Evolutionary conservation across 2,113 vertebrate genomes (phyloP).

Genomic region (Terrapene triunguis): DNA sequence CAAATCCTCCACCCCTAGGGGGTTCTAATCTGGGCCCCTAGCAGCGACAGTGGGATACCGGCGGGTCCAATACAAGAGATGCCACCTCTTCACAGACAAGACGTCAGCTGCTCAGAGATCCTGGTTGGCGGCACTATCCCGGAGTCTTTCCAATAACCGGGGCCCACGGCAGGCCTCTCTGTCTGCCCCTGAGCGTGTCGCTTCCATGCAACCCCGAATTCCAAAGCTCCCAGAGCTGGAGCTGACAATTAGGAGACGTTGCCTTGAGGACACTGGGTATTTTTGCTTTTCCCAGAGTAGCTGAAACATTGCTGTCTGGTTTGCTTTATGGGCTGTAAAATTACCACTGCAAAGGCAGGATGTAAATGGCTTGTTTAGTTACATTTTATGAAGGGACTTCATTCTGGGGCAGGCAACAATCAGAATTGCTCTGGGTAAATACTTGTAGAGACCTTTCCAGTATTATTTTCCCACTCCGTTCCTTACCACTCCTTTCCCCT

Average conservation of each 20-base stretch:
- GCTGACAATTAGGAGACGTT: background rate
- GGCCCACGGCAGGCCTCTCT: background rate
- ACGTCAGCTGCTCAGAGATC: background rate
- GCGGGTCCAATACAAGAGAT: background rate
- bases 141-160: background rate
- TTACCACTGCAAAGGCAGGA: background rate
- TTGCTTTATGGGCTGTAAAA: background rate
- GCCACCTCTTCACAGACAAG: background rate
- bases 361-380: background rate
- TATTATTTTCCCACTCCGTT: background rate
- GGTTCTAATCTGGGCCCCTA: background rate
- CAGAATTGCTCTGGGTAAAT: background rate
- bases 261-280: background rate
- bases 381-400: background rate
- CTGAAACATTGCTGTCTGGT: rapidly evolving
- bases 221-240: rapidly evolving
- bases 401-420: background rate
- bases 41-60: background rate
- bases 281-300: background rate
- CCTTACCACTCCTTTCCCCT: background rate
- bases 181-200: background rate
- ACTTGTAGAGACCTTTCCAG: constrained; percentile 17
- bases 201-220: background rate
- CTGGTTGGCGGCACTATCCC: background rate
- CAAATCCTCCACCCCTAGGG: background rate